Conservation (phyloP, 2,113 vertebrate species). For the Callocephalon fimbriatum region DNA sequence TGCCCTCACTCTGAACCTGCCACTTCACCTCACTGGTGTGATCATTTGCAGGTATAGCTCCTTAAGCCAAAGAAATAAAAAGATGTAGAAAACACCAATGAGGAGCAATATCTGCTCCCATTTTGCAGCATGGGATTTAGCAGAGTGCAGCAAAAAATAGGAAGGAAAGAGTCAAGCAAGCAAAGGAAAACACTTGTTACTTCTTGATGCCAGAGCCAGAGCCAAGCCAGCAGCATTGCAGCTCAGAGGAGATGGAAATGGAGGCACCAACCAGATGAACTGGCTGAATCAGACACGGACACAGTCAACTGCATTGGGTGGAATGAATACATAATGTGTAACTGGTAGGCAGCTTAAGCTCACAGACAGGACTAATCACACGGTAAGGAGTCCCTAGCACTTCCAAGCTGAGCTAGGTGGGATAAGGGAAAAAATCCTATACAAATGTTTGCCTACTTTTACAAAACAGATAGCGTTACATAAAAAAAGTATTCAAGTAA, state of each 20-base stretch:
- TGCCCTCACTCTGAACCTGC: neutral
- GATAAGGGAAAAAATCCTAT: neutral
- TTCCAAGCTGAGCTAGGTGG: neutral
- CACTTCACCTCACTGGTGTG: neutral
- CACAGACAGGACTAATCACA: rapidly evolving
- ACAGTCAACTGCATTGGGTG: neutral
- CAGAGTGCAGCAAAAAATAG: neutral
- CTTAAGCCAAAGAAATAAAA: conserved; percentile 17
- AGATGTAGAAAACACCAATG: neutral
- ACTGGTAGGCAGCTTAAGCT: neutral
- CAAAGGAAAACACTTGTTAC: neutral
- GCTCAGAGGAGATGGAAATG: neutral
- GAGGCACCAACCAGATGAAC: neutral
- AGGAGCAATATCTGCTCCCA: neutral
- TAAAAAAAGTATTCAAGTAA: neutral
- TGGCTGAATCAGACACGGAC: neutral
- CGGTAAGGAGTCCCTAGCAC: neutral
- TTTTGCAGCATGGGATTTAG: neutral
- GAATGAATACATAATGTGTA: neutral
- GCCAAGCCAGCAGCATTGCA: neutral
- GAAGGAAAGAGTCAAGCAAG: neutral
- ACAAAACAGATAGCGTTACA: neutral
- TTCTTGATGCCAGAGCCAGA: neutral
- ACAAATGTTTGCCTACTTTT: neutral
- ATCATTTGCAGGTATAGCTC: neutral